phyloP scores from a whole-genome alignment of 2,888 invertebrate species.

The Sphecodes monilicornis region DNA sequence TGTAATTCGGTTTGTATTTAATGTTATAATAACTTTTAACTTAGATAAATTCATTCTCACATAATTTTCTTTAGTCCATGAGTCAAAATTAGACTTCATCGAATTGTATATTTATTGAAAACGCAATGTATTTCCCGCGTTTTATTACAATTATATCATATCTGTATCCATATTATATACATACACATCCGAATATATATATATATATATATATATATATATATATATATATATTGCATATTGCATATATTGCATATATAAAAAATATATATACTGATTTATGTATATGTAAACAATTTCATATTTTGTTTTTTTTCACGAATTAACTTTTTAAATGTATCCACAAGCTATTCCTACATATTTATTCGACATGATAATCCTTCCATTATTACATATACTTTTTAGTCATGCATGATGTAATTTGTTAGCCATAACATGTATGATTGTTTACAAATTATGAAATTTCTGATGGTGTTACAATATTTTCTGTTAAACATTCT shows the following conservation, averaged over 20 bases:
- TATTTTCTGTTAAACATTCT: background rate
- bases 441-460: background rate
- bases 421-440: background rate
- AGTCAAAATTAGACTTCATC: background rate
- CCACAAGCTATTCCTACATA: background rate
- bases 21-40: background rate
- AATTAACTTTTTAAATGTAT: background rate
- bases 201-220: too few species aligned
- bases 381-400: background rate
- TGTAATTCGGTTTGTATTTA: background rate
- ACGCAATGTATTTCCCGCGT: conserved; percentile 16
- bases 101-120: background rate
- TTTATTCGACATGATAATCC: background rate
- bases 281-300: background rate
- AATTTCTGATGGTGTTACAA: background rate
- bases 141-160: background rate
- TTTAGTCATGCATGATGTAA: background rate
- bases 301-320: background rate
- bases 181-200: too few species aligned
- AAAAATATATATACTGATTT: background rate
- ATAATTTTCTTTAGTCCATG: background rate
- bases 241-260: too few species aligned
- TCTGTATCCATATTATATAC: background rate
- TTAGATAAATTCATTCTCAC: background rate
- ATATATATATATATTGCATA: too few species aligned